Conservation (phyloP, 2,888 invertebrate genomes). For the Leistus spinibarbis region DNA sequence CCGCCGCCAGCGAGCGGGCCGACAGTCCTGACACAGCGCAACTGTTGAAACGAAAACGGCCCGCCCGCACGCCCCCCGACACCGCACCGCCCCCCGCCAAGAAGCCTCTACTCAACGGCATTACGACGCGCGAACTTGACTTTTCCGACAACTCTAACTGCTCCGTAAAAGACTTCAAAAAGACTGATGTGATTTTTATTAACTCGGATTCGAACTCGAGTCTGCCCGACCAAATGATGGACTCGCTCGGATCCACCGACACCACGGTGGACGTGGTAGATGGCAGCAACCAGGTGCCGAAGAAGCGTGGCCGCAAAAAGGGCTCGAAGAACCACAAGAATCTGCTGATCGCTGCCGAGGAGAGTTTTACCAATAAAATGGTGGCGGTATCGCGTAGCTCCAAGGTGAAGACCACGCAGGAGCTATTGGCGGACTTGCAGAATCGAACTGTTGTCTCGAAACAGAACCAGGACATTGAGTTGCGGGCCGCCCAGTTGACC, state of each 20-base stretch:
- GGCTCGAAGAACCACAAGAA: slow-evolving; percentile 63
- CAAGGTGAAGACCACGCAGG: slow-evolving; percentile 78
- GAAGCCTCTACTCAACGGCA: slow-evolving; percentile 59
- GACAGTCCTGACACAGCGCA: slow-evolving; percentile 1
- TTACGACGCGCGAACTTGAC: slow-evolving; percentile 52
- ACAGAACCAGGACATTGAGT: slow-evolving; percentile 16
- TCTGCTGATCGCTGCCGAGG: slow-evolving; percentile 61
- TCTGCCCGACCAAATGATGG: slow-evolving; percentile 52
- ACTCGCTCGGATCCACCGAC: not conserved
- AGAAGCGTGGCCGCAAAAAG: slow-evolving; percentile 66
- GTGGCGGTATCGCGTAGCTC: slow-evolving; percentile 64
- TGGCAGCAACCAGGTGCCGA: slow-evolving; percentile 53
- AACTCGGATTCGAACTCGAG: slow-evolving; percentile 61
- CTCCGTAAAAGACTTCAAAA: slow-evolving; percentile 41
- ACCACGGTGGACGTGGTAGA: slow-evolving; percentile 37
- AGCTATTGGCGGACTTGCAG: slow-evolving; percentile 78
- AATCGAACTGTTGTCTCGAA: slow-evolving; percentile 42
- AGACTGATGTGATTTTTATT: slow-evolving; percentile 49
- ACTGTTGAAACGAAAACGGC: slow-evolving; percentile 42
- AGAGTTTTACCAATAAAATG: slow-evolving; percentile 63
- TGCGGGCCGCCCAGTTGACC: slow-evolving; percentile 55
- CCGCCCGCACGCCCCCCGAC: slow-evolving; percentile 44
- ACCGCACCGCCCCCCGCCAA: slow-evolving; percentile 43
- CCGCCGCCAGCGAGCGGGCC: not conserved
- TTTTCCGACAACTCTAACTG: slow-evolving; percentile 57